Base-by-base conservation (phyloP, 2,797 vertebrate genomes). In the Lacerta viridis region DNA sequence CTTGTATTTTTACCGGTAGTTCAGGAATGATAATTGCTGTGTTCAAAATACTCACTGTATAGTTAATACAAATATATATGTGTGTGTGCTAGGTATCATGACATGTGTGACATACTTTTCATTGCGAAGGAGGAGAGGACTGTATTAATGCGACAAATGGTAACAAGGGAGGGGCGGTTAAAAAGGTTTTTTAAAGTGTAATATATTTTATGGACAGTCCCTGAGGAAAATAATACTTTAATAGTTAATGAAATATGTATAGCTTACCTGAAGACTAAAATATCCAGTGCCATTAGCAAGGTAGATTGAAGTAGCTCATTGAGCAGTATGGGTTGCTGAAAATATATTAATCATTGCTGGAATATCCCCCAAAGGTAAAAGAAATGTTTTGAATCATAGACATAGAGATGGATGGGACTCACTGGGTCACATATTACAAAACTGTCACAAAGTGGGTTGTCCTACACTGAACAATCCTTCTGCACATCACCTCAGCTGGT, bases 221-320 rank as follows among this genome's bases (percentile, higher is more conserved):
- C 87, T 59, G 43, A 71, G 80, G 87, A n/a, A 68, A 69, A 77
- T 82, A 88, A 78, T 55, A 78, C 61, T 88, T 80, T 88, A 88
- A 88, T 71, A 88, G 81, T 84, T 88, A 78, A 88, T 88, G 74
- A 77, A 79, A 88, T 88, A 88, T 83, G 81, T 68, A 83, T 83
- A 88, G 33, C 75, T 88, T 88, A 88, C 81, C 81, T 88, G 87
- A 88, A 64, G 64, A 88, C 71, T 80, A 43, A 85, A 85, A 85
- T 80, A 89, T 68, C 71, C 88, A 89, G 25, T 4, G 9, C 88
- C 76, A 85, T 81, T 89, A 85, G 69, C 78, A 75, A 80, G 69
- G 83, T 85, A 89, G 77, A 80, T 80, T 79, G 83, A 89, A 85
- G 76, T 74, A 84, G 59, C 43, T 89, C 88, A 89, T 75, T 80